Evolutionary conservation across 2,113 vertebrate species (phyloP), one percentile per base, ranked within the genome.

Genomic region (Phainopepla nitens): DNA sequence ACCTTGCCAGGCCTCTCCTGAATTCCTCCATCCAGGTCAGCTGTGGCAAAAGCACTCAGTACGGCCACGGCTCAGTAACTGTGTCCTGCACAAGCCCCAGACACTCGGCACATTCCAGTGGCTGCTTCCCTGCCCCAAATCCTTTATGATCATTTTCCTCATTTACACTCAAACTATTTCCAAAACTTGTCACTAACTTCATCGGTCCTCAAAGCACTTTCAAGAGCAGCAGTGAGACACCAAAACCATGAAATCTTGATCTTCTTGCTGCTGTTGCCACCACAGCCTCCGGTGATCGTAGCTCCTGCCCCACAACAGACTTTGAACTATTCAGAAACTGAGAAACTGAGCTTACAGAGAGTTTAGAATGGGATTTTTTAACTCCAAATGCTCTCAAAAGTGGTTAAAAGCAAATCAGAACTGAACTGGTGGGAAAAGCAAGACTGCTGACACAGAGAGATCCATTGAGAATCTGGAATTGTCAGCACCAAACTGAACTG

Each of bases 91-190:
- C 15, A 27, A 33, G 75, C 41, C 13, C 0, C 15, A 57, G 29
- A 12, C 33, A 14, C 10, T 28, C 20, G 0, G 1, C 1, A 3
- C 14, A 15, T 9, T 23, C 11, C 44, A 29, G 3, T 0, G 23
- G 19, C 81, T 42, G 21, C 45, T 44, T 15, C 69, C 45, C 82
- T 28, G 27, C 35, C 20, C 65, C 58, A 66, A 65, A n/a, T 10
- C 13, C 62, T 51, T 6, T 2, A 11, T 1, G 25, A 54, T 15
- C 31, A 45, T 53, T 39, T 49, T 49, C 71, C 41, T 28, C 58
- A 53, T 5, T 45, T 22, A n/a, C 13, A 36, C 3, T 27, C 15
- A 21, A 86, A 61, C 17, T 27, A 7, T 33, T 58, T 45, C 50
- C 47, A 49, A 1, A 24, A 50, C 21, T 57, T 41, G 24, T 15